A percentile compares a stretch with the other conserved stretches of the same genome.
Evolutionary conservation across 2,113 vertebrate species (phyloP).

Genomic region (Neotragus moschatus): DNA sequence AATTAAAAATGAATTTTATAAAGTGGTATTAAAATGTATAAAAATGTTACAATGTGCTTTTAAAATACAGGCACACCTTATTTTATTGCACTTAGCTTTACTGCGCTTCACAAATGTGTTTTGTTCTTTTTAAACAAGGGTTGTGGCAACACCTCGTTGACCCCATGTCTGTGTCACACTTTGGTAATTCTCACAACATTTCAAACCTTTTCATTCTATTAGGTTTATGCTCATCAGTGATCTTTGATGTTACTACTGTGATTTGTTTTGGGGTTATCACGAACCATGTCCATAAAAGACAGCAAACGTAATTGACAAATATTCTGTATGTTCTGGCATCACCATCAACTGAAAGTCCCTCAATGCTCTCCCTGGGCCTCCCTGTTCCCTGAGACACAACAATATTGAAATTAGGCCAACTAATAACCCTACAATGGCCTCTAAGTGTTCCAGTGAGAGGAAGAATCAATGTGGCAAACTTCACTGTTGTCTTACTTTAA

Average conservation of each 20-base stretch:
- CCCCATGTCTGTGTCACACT: not conserved
- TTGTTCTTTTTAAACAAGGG: not conserved
- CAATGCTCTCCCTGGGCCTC: not conserved
- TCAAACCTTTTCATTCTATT: not conserved
- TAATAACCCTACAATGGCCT: not conserved
- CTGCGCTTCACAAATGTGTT: not conserved
- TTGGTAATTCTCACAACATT: not conserved
- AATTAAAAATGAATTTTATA: not conserved
- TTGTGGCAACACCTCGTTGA: fast-evolving
- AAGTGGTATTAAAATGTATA: not conserved
- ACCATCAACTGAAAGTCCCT: not conserved
- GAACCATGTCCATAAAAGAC: not conserved
- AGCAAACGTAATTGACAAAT: not conserved
- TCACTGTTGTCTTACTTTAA: not conserved
- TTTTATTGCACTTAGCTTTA: not conserved
- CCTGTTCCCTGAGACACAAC: not conserved
- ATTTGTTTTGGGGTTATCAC: not conserved
- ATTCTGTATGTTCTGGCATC: not conserved
- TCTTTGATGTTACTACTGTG: not conserved
- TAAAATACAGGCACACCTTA: not conserved
- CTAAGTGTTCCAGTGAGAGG: not conserved
- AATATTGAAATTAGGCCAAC: not conserved
- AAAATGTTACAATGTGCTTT: not conserved
- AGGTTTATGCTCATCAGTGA: not conserved
- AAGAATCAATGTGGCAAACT: not conserved